phyloP scores from a whole-genome alignment of 2,797 vertebrate species.

The Toxotes lorentzi region DNA sequence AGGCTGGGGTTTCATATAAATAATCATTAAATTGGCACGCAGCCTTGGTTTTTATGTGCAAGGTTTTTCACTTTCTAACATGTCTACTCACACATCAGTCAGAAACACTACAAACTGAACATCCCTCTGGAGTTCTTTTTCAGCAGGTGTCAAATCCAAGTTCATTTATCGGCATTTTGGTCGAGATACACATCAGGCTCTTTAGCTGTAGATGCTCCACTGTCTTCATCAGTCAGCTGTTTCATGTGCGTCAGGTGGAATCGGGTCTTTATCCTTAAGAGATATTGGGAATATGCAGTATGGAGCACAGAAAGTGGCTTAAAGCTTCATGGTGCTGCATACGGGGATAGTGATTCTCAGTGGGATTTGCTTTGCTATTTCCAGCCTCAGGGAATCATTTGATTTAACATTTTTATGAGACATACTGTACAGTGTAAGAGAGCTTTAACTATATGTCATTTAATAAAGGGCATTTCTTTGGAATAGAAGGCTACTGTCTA shows the following conservation, averaged over 20 bases:
- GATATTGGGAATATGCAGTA: not conserved
- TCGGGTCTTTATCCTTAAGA: not conserved
- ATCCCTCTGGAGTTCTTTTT: not conserved
- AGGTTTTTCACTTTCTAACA: not conserved
- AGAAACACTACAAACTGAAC: not conserved
- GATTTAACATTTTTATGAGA: not conserved
- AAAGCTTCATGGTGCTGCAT: not conserved
- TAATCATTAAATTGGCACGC: not conserved
- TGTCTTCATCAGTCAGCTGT: not conserved
- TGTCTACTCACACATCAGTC: not conserved
- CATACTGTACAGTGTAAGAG: not conserved
- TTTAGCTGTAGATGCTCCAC: not conserved
- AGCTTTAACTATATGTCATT: slow-evolving; percentile 5
- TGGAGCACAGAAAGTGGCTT: not conserved
- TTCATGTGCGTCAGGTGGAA: not conserved
- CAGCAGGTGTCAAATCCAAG: not conserved
- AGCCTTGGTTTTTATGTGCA: not conserved
- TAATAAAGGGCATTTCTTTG: not conserved
- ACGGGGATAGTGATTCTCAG: not conserved
- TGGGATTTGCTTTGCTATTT: not conserved
- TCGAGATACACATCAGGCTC: not conserved
- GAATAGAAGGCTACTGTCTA: not conserved
- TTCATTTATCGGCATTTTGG: not conserved
- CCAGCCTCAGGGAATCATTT: not conserved
- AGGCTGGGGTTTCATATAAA: not conserved